Evolutionary conservation across 2,888 invertebrate genomes (phyloP).

Genomic region (Linyphia triangularis): DNA sequence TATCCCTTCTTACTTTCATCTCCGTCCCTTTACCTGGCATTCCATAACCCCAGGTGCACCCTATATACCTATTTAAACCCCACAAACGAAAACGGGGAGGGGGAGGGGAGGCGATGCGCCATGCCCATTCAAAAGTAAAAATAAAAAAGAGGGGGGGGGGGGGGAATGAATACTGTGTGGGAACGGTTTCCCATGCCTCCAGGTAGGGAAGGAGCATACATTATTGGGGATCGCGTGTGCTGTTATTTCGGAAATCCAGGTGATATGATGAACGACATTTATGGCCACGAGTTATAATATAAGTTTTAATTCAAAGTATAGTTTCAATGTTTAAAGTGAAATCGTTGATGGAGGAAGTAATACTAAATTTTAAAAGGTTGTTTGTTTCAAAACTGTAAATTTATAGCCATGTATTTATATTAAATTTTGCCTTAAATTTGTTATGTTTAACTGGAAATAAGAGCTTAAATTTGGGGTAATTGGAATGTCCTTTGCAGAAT

Average conservation of each 20-base stretch:
- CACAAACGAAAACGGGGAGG: background rate
- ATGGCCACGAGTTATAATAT: background rate
- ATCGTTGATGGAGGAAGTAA: too few relatives aligned
- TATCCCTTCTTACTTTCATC: background rate
- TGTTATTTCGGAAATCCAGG: background rate
- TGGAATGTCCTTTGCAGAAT: too few relatives aligned
- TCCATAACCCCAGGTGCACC: conserved; percentile 49
- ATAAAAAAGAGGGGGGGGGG: background rate
- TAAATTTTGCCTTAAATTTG: too few relatives aligned
- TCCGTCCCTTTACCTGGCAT: conserved; percentile 5
- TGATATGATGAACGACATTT: background rate
- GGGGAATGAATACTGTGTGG: background rate
- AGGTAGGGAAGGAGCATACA: conserved; percentile 25
- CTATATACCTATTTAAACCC: conserved; percentile 53
- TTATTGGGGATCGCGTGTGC: conserved; percentile 21
- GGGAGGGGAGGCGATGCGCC: background rate
- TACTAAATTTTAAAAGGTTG: too few relatives aligned
- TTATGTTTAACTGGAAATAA: too few relatives aligned
- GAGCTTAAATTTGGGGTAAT: too few relatives aligned
- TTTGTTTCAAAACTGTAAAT: too few relatives aligned
- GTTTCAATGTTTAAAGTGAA: too few relatives aligned
- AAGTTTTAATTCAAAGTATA: too few relatives aligned
- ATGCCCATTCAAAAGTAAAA: conserved; percentile 5
- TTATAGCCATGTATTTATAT: too few relatives aligned
- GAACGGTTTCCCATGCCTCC: conserved; percentile 56